Evolutionary conservation across 2,888 invertebrate genomes (phyloP).

Genomic region (Parascotia fuliginaria): DNA sequence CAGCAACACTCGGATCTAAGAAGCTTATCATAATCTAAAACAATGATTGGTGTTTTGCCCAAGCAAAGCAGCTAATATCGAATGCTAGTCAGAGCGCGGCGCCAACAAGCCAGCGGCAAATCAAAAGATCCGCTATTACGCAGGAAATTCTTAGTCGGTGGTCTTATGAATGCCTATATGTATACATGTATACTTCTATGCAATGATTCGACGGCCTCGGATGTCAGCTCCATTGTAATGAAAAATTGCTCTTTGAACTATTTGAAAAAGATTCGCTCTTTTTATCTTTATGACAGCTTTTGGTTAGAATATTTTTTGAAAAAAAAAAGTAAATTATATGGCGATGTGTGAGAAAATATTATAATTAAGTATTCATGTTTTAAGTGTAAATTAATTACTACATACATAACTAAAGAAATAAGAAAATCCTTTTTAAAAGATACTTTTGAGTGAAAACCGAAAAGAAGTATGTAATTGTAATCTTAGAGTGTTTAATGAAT

Average conservation of each 20-base stretch:
- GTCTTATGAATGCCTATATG: slow-evolving; percentile 56
- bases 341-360: no score
- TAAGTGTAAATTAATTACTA: background rate
- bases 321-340: no score
- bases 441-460: background rate
- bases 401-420: background rate
- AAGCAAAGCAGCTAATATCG: slow-evolving; percentile 61
- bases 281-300: background rate
- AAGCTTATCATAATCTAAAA: slow-evolving; percentile 58
- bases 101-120: slow-evolving; percentile 61
- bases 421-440: background rate
- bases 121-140: slow-evolving; percentile 63
- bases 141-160: slow-evolving; percentile 67
- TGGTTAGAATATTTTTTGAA: no score
- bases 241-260: slow-evolving; percentile 6
- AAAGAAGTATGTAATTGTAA: background rate
- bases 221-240: slow-evolving; percentile 30
- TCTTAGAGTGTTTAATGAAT: background rate
- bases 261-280: slow-evolving; percentile 23
- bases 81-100: slow-evolving; percentile 69
- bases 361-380: no score
- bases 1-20: slow-evolving; percentile 41
- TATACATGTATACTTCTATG: no score
- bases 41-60: slow-evolving; percentile 62
- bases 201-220: slow-evolving; percentile 30